Evolutionary conservation across 2,888 invertebrate species (phyloP), one percentile per base, ranked within the genome.

Genomic region (Pheosia gnoma): DNA sequence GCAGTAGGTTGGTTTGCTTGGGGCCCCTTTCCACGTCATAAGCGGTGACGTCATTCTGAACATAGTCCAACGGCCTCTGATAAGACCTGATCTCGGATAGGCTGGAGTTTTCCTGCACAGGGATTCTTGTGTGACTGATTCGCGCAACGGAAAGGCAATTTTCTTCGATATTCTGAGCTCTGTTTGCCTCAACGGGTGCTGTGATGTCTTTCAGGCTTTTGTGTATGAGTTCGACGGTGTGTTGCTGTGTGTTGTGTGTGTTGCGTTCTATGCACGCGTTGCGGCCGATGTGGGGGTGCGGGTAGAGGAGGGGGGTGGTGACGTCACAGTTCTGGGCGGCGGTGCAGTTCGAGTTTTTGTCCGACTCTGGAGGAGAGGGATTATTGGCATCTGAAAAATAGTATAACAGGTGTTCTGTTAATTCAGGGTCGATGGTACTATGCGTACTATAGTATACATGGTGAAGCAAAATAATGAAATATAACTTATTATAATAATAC

Each of bases 201-300:
- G 86, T 77, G 0, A 89, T 86, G 75, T 96, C 96, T 80, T 96
- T 96, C 0, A 95, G 86, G 3, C 95, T 95, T 73, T 95, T 95
- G 70, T 96, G 95, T 65, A 96, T 94, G 7, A 95, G 88, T 67
- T 91, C 80, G 0, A 91, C 90, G 0, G 92, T 95, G 85, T 77
- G 94, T 85, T 60, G 94, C 85, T 71, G 94, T 84, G 91, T 95
- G 95, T 71, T 97, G 70, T 86, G 86, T 9, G 91, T 91, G 80
- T 92, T 93, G 0, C 97, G 94, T 9, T 98, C 98, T 84, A 98
- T 98, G 86, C 97, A 98, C 9, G 96, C 95, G 93, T 98, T 98
- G 41, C 97, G 94, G 0, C 98, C 98, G 84, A 98, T 97, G 86
- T 97, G 96, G 0, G 97, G 97, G 80, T 96, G 97, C 0, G 91